A percentile compares a stretch with the other conserved stretches of the same genome.
phyloP scores from a whole-genome alignment of 2,888 invertebrate species.

The Tribolium freemani region DNA sequence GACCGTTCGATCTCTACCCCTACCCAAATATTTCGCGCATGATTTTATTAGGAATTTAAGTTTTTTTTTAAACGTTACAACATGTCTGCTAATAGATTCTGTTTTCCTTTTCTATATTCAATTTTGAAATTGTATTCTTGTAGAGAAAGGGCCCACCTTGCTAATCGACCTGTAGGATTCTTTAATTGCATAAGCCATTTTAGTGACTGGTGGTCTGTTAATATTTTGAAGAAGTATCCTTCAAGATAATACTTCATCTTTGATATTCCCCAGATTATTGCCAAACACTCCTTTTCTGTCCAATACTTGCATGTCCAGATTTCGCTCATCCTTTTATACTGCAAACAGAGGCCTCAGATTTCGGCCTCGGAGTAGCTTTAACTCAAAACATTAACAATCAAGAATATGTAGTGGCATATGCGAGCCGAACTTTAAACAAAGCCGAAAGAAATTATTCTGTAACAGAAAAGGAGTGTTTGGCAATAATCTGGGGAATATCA shows the following conservation, averaged over 20 bases:
- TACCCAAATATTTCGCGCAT: too few relatives aligned
- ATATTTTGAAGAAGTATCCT: conserved; percentile 50
- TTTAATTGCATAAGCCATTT: conserved; percentile 40
- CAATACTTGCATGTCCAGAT: conserved; percentile 17
- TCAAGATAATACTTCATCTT: conserved; percentile 43
- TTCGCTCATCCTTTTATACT: background rate
- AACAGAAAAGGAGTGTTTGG: conserved; percentile 38
- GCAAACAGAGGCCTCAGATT: conserved; percentile 18
- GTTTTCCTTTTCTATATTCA: too few relatives aligned
- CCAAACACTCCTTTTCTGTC: too few relatives aligned
- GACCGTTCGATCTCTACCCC: too few relatives aligned
- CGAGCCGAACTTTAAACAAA: conserved; percentile 25
- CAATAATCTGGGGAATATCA: too few relatives aligned
- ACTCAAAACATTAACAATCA: conserved; percentile 9
- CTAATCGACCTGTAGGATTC: too few relatives aligned
- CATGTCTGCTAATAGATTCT: too few relatives aligned
- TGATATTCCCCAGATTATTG: conserved; percentile 48
- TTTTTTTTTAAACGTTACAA: too few relatives aligned
- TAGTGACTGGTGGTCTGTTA: conserved; percentile 52
- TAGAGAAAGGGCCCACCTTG: too few relatives aligned
- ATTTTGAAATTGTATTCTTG: too few relatives aligned
- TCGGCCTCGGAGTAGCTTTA: conserved; percentile 10
- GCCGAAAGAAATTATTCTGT: conserved; percentile 42
- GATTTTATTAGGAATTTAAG: too few relatives aligned
- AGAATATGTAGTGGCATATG: conserved; percentile 19